Evolutionary conservation across 2,888 invertebrate species (phyloP).

Genomic region (Clanis bilineata): DNA sequence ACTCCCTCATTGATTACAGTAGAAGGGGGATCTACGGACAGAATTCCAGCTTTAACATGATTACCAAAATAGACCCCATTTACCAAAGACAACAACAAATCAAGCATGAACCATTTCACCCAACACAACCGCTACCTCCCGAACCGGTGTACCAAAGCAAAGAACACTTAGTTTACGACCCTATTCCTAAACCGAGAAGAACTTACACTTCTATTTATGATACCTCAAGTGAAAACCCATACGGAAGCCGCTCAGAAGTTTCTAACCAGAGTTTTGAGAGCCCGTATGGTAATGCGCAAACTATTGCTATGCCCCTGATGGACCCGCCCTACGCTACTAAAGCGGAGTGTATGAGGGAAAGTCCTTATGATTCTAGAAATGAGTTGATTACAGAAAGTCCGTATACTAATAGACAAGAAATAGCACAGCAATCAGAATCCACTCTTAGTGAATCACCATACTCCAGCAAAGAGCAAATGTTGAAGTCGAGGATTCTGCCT

Average conservation of each 20-base stretch:
- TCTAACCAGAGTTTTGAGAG: conserved; percentile 72
- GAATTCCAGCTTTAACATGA: conserved; percentile 76
- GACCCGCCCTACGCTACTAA: conserved; percentile 51
- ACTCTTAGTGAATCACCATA: conserved; percentile 70
- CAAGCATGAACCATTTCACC: conserved; percentile 77
- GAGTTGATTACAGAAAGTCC: conserved; percentile 49
- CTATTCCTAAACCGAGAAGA: conserved; percentile 77
- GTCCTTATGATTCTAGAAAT: conserved; percentile 44
- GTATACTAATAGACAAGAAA: conserved; percentile 56
- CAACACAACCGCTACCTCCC: conserved; percentile 77
- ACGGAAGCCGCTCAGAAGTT: conserved; percentile 67
- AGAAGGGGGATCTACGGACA: conserved; percentile 75
- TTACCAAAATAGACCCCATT: conserved; percentile 81
- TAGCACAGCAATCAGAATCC: conserved; percentile 59
- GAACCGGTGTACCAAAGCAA: conserved; percentile 79
- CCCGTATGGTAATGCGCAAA: conserved; percentile 68
- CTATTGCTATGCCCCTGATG: conserved; percentile 65
- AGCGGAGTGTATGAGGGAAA: conserved; percentile 46
- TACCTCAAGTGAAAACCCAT: conserved; percentile 72
- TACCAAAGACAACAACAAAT: conserved; percentile 79
- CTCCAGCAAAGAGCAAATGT: conserved; percentile 73
- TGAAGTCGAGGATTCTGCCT: conserved; percentile 60
- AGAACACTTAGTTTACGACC: conserved; percentile 75
- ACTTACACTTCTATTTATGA: conserved; percentile 75
- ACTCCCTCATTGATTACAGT: conserved; percentile 78